Evolutionary conservation across 2,113 vertebrate genomes (phyloP).

Genomic region (Onychostoma macrolepis): DNA sequence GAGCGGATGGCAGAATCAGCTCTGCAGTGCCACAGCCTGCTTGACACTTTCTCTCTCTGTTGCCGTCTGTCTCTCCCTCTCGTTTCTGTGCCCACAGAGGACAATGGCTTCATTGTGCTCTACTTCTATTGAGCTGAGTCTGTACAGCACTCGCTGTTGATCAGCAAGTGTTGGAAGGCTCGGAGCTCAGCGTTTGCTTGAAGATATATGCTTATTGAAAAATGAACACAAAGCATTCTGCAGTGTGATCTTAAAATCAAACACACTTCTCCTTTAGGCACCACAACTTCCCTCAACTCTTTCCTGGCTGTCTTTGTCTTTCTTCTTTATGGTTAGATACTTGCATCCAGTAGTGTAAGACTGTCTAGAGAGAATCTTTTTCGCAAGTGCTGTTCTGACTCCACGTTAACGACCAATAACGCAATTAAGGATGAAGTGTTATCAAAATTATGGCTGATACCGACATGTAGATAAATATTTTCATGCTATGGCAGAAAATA

Average conservation of each 20-base stretch:
- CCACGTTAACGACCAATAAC: background rate
- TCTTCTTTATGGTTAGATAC: background rate
- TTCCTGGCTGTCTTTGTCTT: background rate
- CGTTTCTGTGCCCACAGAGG: background rate
- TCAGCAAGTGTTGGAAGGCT: background rate
- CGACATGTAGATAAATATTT: background rate
- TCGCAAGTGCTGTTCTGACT: background rate
- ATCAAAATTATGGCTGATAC: background rate
- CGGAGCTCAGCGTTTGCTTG: background rate
- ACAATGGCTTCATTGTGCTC: constrained; percentile 21
- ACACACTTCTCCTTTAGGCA: background rate
- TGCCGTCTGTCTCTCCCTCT: background rate
- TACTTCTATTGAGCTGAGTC: constrained; percentile 5
- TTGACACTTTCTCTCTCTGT: constrained; percentile 18
- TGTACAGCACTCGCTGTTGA: constrained; percentile 1
- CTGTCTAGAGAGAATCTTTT: background rate
- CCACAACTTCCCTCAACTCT: background rate
- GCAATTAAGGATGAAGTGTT: background rate
- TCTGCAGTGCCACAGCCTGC: background rate
- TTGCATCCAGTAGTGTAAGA: background rate
- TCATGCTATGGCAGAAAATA: background rate
- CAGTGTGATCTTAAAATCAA: background rate
- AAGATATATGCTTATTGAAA: background rate
- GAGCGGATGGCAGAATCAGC: constrained; percentile 20
- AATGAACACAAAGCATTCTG: background rate